Conservation (phyloP, 2,888 invertebrate genomes). For the Urechis unicinctus region DNA sequence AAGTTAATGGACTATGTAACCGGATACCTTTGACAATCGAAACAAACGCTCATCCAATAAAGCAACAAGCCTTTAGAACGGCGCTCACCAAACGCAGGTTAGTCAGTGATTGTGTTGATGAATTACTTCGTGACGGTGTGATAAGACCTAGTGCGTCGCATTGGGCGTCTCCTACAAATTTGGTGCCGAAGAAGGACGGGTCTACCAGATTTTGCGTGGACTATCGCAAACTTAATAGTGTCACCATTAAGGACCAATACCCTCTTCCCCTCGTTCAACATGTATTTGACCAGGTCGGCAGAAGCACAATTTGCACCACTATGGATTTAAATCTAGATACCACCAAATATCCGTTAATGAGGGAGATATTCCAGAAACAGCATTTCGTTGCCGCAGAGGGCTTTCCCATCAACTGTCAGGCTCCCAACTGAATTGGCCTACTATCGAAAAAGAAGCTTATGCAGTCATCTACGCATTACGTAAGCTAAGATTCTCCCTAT, state of each 20-base stretch:
- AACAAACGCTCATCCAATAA: too few species aligned
- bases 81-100: slow-evolving; percentile 1
- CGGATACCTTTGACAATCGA: too few species aligned
- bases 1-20: too few species aligned
- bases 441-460: too few species aligned
- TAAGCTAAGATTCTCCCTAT: slow-evolving; percentile 1
- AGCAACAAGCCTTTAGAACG: slow-evolving; percentile 4
- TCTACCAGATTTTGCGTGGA: slow-evolving; percentile 11
- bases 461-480: not conserved
- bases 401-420: slow-evolving; percentile 3
- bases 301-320: too few species aligned
- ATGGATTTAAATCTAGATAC: slow-evolving; percentile 5
- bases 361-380: slow-evolving; percentile 4
- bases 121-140: slow-evolving; percentile 3
- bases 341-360: not conserved
- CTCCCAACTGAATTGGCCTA: too few species aligned
- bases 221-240: slow-evolving; percentile 6
- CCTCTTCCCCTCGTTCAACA: too few species aligned
- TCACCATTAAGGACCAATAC: slow-evolving; percentile 4
- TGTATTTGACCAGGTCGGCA: too few species aligned
- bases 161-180: slow-evolving; percentile 6
- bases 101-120: slow-evolving; percentile 2
- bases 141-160: too few species aligned
- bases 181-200: slow-evolving; percentile 10
- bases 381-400: slow-evolving; percentile 8